A percentile compares a stretch with the other conserved stretches of the same genome.
phyloP scores from a whole-genome alignment of 2,888 invertebrate species.

The Drosophila nigricruria region DNA sequence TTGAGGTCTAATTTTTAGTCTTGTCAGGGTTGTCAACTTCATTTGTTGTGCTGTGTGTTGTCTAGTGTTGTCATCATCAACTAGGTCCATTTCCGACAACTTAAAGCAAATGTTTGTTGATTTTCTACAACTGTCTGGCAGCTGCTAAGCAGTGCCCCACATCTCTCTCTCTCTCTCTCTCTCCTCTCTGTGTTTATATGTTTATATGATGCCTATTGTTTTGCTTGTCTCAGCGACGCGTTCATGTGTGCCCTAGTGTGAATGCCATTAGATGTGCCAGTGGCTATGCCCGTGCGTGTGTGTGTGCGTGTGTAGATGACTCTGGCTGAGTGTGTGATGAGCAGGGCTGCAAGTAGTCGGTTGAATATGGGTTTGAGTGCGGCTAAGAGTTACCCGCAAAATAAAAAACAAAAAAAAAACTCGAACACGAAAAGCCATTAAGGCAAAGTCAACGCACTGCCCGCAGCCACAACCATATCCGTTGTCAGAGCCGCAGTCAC shows the following conservation, averaged over 20 bases:
- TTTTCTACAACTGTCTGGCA: constrained; percentile 26
- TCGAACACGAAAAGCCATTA: constrained; percentile 55
- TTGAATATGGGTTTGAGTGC: neutral
- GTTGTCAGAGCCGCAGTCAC: neutral
- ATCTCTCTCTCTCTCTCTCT: neutral
- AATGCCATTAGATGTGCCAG: constrained; percentile 13
- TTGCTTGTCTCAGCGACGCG: constrained; percentile 43
- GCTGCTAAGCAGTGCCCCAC: neutral
- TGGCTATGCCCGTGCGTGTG: neutral
- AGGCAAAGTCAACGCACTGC: constrained; percentile 65
- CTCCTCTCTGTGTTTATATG: neutral
- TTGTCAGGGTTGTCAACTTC: constrained; percentile 15
- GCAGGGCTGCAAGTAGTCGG: neutral
- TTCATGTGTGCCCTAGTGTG: constrained; percentile 55
- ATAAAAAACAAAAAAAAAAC: constrained; percentile 13
- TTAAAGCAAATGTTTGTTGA: constrained; percentile 26
- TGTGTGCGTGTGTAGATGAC: neutral
- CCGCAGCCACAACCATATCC: constrained; percentile 9
- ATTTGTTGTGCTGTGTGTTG: neutral
- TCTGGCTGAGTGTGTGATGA: neutral
- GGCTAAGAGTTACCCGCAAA: constrained; percentile 28
- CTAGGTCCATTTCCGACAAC: constrained; percentile 16
- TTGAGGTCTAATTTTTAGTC: neutral
- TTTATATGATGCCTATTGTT: constrained; percentile 41
- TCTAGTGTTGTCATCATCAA: neutral